phyloP scores from a whole-genome alignment of 30 jellyfish, hydroid and myxozoan genomes.

The Cassiopea andromeda region DNA sequence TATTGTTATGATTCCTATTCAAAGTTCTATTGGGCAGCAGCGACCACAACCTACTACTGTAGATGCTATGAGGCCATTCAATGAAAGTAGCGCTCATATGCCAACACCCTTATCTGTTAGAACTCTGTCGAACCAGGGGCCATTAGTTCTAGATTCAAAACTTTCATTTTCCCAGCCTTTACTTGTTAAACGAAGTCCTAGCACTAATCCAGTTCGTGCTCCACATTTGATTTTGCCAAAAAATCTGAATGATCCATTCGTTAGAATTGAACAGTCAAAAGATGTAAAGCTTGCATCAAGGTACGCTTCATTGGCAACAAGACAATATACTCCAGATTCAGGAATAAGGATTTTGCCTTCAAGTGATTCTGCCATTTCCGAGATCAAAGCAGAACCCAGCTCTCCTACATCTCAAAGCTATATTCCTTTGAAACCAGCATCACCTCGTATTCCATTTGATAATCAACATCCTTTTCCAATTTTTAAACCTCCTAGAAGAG shows the following conservation, averaged over 20 bases:
- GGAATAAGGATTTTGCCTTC: not conserved
- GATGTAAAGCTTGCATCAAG: slow-evolving; percentile 9
- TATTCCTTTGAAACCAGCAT: not conserved
- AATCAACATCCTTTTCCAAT: too few species aligned
- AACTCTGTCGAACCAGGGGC: slow-evolving; percentile 2
- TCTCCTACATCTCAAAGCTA: slow-evolving; percentile 30
- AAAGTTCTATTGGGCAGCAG: slow-evolving; percentile 4
- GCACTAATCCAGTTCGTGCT: slow-evolving; percentile 32
- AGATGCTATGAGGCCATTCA: not conserved
- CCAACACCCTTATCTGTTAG: slow-evolving; percentile 20
- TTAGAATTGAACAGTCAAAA: slow-evolving; percentile 24
- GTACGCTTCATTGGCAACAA: not conserved
- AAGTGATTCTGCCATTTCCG: not conserved
- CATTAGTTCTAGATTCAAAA: slow-evolving; percentile 9
- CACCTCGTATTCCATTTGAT: too few species aligned
- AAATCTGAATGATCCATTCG: slow-evolving; percentile 20
- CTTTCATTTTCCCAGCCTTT: slow-evolving; percentile 24
- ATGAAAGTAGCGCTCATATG: slow-evolving; percentile 2
- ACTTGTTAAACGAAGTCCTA: not conserved
- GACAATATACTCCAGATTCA: not conserved
- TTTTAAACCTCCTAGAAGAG: slow-evolving; percentile 16
- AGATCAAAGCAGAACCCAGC: slow-evolving; percentile 36
- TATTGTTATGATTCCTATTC: slow-evolving; percentile 28
- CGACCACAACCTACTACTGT: not conserved
- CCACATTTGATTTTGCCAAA: slow-evolving; percentile 57